Percentiles rank a stretch among this genome's conserved stretches.
Evolutionary conservation across 2,888 invertebrate genomes (phyloP).

Genomic region (Dicycla oo): DNA sequence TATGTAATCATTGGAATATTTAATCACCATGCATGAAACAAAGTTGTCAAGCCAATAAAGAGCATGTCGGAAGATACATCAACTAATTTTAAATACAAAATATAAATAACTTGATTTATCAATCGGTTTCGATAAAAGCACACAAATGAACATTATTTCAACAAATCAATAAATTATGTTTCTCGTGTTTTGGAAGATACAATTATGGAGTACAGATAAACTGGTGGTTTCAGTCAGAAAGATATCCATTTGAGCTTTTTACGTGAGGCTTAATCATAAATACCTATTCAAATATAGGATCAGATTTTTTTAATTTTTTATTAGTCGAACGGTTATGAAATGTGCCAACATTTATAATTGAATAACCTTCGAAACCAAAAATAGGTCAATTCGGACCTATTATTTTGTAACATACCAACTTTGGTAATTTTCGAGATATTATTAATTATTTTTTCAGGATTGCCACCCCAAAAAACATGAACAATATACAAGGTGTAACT

Average conservation of each 20-base stretch:
- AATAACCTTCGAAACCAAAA: too few relatives aligned
- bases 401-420: too few relatives aligned
- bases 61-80: not conserved
- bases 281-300: too few relatives aligned
- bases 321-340: too few relatives aligned
- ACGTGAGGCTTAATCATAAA: constrained; percentile 30
- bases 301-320: too few relatives aligned
- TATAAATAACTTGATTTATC: constrained; percentile 5
- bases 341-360: too few relatives aligned
- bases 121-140: constrained; percentile 65
- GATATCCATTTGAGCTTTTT: constrained; percentile 17
- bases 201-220: constrained; percentile 16
- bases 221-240: constrained; percentile 39
- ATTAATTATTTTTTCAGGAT: too few relatives aligned
- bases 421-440: too few relatives aligned
- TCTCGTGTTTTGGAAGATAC: constrained; percentile 35
- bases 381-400: too few relatives aligned
- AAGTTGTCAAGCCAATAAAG: not conserved
- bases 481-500: too few relatives aligned
- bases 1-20: not conserved
- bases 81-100: constrained; percentile 2
- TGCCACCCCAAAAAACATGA: too few relatives aligned
- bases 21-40: not conserved
- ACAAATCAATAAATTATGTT: constrained; percentile 52
- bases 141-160: constrained; percentile 38